A percentile compares a stretch with the other conserved stretches of the same genome.
Evolutionary conservation across 1,140 invertebrate species (phyloP).

Genomic region (Brachionus manjavacas): DNA sequence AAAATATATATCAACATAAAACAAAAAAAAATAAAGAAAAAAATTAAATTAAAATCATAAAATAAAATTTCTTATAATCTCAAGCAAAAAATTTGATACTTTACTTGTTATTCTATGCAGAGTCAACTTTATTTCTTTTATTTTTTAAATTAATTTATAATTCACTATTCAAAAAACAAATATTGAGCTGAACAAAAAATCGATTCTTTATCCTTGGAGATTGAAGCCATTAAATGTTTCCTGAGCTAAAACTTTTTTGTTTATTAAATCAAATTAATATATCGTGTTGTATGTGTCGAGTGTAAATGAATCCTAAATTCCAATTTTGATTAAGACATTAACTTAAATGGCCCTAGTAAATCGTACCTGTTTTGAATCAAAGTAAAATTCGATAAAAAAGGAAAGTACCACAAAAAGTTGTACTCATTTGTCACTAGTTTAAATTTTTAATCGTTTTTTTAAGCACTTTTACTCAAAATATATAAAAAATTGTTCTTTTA

Average conservation of each 20-base stretch:
- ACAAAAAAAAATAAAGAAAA: background rate
- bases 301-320: too few species aligned
- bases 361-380: background rate
- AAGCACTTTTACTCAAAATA: background rate
- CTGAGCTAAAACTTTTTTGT: background rate
- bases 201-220: slow-evolving; percentile 1
- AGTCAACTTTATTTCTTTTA: background rate
- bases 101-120: background rate
- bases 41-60: background rate
- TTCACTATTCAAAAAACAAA: background rate
- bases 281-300: background rate
- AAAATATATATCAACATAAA: background rate
- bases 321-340: too few species aligned
- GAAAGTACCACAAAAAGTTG: too few species aligned
- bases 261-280: background rate
- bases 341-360: background rate
- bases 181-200: background rate
- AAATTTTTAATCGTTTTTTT: background rate
- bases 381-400: too few species aligned
- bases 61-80: background rate
- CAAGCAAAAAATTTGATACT: background rate
- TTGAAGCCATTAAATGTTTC: background rate
- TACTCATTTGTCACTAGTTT: background rate
- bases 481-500: background rate
- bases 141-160: background rate